Evolutionary conservation across 2,113 vertebrate genomes (phyloP).

Genomic region (Macquaria ambigua): DNA sequence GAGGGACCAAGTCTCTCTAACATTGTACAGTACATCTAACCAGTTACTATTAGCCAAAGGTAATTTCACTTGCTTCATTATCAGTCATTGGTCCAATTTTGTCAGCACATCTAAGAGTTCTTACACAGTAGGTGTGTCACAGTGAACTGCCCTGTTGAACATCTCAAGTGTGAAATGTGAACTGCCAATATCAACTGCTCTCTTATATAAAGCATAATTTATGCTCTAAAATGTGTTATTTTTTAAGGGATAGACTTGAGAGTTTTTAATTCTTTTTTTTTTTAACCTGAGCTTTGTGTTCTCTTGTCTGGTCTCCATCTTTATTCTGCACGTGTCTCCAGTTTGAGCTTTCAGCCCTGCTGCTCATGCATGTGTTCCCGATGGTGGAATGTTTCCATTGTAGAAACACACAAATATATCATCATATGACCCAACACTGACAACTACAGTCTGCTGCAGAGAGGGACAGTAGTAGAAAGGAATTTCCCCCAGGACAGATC

Average conservation of each 20-base stretch:
- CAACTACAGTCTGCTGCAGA: slow-evolving; percentile 75
- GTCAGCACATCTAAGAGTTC: neutral
- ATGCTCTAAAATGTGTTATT: neutral
- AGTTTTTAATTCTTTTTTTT: neutral
- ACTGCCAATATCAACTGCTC: neutral
- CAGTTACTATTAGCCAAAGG: slow-evolving; percentile 29
- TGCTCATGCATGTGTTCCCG: slow-evolving; percentile 57
- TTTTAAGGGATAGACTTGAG: neutral
- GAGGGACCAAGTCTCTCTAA: slow-evolving; percentile 59
- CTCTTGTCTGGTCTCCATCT: neutral
- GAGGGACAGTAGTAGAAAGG: slow-evolving; percentile 78
- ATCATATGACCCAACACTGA: slow-evolving; percentile 73
- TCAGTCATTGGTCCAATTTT: slow-evolving; percentile 12
- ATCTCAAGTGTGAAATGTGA: neutral
- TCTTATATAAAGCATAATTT: neutral
- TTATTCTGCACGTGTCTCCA: slow-evolving; percentile 19
- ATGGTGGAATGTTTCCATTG: slow-evolving; percentile 73
- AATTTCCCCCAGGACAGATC: slow-evolving; percentile 80
- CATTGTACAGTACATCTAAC: slow-evolving; percentile 57
- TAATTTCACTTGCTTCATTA: slow-evolving; percentile 48
- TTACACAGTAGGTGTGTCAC: neutral
- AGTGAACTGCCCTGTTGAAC: slow-evolving; percentile 14
- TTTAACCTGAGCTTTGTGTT: slow-evolving; percentile 6
- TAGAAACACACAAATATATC: slow-evolving; percentile 76
- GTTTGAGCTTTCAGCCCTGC: slow-evolving; percentile 26